phyloP scores from a whole-genome alignment of 2,888 invertebrate genomes.

The Eristalis arbustorum region DNA sequence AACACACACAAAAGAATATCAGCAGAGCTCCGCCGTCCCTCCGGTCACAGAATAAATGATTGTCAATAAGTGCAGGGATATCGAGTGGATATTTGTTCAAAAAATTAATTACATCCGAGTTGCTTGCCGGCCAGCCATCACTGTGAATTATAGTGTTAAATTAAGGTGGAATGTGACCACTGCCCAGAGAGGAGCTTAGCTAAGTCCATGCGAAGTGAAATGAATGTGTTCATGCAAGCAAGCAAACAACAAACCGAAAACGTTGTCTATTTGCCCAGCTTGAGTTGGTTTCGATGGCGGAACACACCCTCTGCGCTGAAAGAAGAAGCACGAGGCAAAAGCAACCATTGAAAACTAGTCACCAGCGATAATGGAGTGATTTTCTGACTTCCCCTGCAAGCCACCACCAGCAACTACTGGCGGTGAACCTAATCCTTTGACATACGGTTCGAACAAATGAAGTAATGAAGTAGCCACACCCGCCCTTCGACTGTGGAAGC shows the following conservation, averaged over 20 bases:
- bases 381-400: slow-evolving; percentile 43
- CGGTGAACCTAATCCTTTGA: slow-evolving; percentile 55
- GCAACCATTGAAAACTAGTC: slow-evolving; percentile 37
- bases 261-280: slow-evolving; percentile 38
- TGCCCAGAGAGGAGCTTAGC: slow-evolving; percentile 4
- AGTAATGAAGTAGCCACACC: slow-evolving; percentile 49
- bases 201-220: background rate
- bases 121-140: slow-evolving; percentile 26
- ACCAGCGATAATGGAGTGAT: slow-evolving; percentile 58
- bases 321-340: slow-evolving; percentile 12
- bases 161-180: slow-evolving; percentile 54
- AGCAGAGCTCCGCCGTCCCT: background rate
- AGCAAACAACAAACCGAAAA: slow-evolving; percentile 48
- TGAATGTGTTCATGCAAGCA: slow-evolving; percentile 31
- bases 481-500: slow-evolving; percentile 23
- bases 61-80: slow-evolving; percentile 32
- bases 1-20: slow-evolving; percentile 1
- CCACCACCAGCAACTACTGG: slow-evolving; percentile 4
- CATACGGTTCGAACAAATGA: slow-evolving; percentile 44
- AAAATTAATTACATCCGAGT: slow-evolving; percentile 54
- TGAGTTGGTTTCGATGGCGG: slow-evolving; percentile 2
- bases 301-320: slow-evolving; percentile 44
- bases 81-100: slow-evolving; percentile 47
- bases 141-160: slow-evolving; percentile 55
- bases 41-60: slow-evolving; percentile 20